These are phyloP conservation scores for Perca fluviatilis DNA, from an alignment of 2,113 vertebrate species.

Conservation along the genomic window DNA sequence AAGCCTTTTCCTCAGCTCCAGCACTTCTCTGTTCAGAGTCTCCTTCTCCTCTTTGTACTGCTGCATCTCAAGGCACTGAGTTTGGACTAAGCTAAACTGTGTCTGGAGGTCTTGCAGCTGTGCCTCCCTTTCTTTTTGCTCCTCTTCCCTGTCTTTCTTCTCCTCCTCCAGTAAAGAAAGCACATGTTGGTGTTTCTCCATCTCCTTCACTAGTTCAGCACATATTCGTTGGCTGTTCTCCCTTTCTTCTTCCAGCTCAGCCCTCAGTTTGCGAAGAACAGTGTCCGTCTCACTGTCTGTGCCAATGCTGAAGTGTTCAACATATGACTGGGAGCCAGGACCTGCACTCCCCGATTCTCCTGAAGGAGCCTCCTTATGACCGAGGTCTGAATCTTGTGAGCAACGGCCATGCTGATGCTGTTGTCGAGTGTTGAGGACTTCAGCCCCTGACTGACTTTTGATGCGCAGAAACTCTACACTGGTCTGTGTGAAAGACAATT, in stretches of 20 bases:
- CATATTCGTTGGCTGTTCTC: slow-evolving; percentile 57
- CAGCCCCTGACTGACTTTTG: slow-evolving; percentile 72
- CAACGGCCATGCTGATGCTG: slow-evolving; percentile 51
- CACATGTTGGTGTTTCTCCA: slow-evolving; percentile 65
- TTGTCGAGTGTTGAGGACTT: slow-evolving; percentile 60
- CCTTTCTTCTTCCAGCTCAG: slow-evolving; percentile 76
- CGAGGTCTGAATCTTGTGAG: slow-evolving; percentile 69
- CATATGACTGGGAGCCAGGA: slow-evolving; percentile 8
- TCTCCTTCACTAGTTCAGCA: slow-evolving; percentile 72
- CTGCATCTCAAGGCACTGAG: slow-evolving; percentile 77
- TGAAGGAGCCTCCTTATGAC: slow-evolving; percentile 65
- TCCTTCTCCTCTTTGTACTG: slow-evolving; percentile 84
- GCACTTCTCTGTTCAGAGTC: slow-evolving; percentile 81
- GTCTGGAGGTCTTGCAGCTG: slow-evolving; percentile 77
- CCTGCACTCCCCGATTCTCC: slow-evolving; percentile 62
- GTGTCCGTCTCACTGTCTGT: slow-evolving; percentile 28
- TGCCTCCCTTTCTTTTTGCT: slow-evolving; percentile 73
- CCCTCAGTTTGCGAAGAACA: slow-evolving; percentile 74
- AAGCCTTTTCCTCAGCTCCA: slow-evolving; percentile 76
- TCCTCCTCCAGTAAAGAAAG: slow-evolving; percentile 81
- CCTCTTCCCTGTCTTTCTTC: slow-evolving; percentile 69
- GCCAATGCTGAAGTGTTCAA: slow-evolving; percentile 58
- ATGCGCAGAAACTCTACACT: slow-evolving; percentile 80
- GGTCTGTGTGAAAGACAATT: slow-evolving; percentile 74
- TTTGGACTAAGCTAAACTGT: slow-evolving; percentile 76